Percentiles rank a stretch among this genome's conserved stretches.
These are phyloP conservation scores for Felis catus DNA, from an alignment of 2,113 vertebrate genomes.

Conservation along the genomic window F.catus_Fca126_mat1.0 CM031420.1:145544501-145545000, in stretches of 20 bases:
- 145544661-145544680: background rate
- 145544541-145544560: background rate
- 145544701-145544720: background rate
- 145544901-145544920: background rate
- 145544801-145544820: background rate
- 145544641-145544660: background rate
- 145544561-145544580: background rate
- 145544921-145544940: background rate
- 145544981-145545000: slow-evolving; percentile 52
- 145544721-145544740: background rate
- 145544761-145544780: background rate
- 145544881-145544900: slow-evolving; percentile 11
- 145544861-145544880: slow-evolving; percentile 14
- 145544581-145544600: background rate
- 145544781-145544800: background rate
- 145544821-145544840: background rate
- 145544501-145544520: background rate
- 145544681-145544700: background rate
- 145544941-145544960: slow-evolving; percentile 41
- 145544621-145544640: background rate
- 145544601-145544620: background rate
- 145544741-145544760: slow-evolving; percentile 49
- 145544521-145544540: background rate
- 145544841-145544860: background rate
- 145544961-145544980: slow-evolving; percentile 3